phyloP scores from a whole-genome alignment of 2,888 invertebrate species.

The Pandemis cinnamomeana region DNA sequence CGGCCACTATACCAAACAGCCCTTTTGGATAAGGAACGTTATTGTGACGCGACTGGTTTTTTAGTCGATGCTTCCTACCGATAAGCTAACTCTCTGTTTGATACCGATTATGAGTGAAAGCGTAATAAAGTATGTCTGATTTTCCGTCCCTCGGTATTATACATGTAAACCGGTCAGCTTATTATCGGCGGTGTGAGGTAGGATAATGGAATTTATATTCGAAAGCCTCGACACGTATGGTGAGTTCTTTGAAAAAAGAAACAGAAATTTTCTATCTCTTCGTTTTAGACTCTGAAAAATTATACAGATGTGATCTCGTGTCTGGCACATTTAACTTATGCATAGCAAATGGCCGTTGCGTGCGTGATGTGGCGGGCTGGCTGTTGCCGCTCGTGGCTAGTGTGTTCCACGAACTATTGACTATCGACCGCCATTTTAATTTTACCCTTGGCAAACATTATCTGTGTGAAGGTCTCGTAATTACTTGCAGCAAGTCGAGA shows the following conservation, averaged over 20 bases:
- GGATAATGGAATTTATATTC: constrained; percentile 5
- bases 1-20: neutral
- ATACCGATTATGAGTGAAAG: constrained; percentile 40
- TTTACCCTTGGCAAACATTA: constrained; percentile 34
- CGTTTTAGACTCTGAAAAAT: neutral
- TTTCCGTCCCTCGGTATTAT: constrained; percentile 19
- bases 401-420: constrained; percentile 25
- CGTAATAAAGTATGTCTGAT: constrained; percentile 33
- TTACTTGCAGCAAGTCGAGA: constrained; percentile 18
- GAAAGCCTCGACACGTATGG: neutral
- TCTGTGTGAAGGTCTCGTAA: constrained; percentile 36
- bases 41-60: neutral
- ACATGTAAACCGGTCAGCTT: constrained; percentile 29
- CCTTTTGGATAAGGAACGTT: neutral
- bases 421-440: constrained; percentile 25
- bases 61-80: constrained; percentile 32
- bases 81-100: constrained; percentile 30
- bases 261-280: neutral
- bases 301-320: neutral
- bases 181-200: constrained; percentile 7
- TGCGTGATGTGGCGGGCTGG: constrained; percentile 14
- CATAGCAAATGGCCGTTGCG: constrained; percentile 27
- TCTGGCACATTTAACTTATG: neutral
- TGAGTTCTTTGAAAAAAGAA: neutral
- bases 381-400: constrained; percentile 19